A percentile compares a stretch with the other conserved stretches of the same genome.
These are phyloP conservation scores for Ophioderma brevispina DNA, from an alignment of 35 echinoderm and acorn worm genomes.

Conservation along the genomic window DNA sequence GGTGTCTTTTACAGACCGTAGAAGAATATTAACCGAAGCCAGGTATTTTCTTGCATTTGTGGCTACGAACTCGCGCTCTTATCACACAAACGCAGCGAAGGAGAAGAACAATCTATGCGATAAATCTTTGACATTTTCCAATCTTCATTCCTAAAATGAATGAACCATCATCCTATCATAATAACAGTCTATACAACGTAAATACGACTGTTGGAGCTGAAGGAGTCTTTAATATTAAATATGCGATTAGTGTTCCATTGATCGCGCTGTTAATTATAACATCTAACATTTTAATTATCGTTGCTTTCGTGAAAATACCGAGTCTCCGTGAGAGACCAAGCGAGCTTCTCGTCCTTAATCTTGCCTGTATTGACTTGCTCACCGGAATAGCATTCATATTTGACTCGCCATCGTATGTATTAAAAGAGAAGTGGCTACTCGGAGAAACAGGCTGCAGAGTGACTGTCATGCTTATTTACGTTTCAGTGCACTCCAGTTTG, in stretches of 20 bases:
- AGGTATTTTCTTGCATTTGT: too few species aligned
- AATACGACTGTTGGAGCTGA: too few species aligned
- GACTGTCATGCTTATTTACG: background rate
- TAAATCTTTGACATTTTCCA: too few species aligned
- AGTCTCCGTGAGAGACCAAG: constrained; percentile 1
- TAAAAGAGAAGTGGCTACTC: background rate
- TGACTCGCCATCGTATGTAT: background rate
- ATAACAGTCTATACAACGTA: too few species aligned
- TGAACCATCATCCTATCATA: too few species aligned
- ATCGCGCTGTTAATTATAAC: background rate
- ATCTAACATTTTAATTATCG: background rate
- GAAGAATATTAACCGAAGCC: too few species aligned
- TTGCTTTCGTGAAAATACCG: background rate
- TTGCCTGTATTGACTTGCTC: constrained; percentile 1
- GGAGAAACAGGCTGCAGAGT: background rate
- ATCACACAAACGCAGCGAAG: too few species aligned
- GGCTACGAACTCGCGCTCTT: too few species aligned
- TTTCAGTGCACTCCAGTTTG: background rate
- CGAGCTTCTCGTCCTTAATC: constrained; percentile 19
- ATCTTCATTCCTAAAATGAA: too few species aligned
- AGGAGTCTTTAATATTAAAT: background rate
- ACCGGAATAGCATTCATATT: background rate
- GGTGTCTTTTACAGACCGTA: too few species aligned
- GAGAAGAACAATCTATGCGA: too few species aligned
- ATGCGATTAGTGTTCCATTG: background rate